Evolutionary conservation across 2,113 vertebrate species (phyloP).

Genomic region (Corynorhinus townsendii): DNA sequence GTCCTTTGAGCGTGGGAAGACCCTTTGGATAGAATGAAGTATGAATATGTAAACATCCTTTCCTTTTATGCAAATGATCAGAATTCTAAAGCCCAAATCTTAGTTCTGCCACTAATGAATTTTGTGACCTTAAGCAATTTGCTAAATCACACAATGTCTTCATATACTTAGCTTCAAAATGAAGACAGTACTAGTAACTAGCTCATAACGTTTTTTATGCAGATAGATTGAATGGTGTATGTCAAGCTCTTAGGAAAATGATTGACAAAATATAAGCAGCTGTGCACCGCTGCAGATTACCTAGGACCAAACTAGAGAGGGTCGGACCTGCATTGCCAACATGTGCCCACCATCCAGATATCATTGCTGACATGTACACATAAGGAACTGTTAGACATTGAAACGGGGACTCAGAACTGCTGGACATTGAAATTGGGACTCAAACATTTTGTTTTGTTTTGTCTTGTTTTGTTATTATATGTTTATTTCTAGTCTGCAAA

Average conservation of each 20-base stretch:
- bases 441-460: too few species aligned
- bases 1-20: not conserved
- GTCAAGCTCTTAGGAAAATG: not conserved
- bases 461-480: too few species aligned
- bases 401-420: too few species aligned
- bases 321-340: too few species aligned
- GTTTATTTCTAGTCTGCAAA: too few species aligned
- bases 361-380: too few species aligned
- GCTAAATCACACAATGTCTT: not conserved
- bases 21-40: not conserved
- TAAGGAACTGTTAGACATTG: too few species aligned
- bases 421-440: too few species aligned
- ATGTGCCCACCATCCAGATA: too few species aligned
- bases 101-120: not conserved
- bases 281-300: too few species aligned
- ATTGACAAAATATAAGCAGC: not conserved
- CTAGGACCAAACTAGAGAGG: too few species aligned
- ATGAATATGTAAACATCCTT: not conserved
- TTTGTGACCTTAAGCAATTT: not conserved
- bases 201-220: not conserved
- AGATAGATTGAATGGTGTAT: not conserved
- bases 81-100: not conserved
- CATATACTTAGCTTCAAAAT: not conserved
- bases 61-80: not conserved
- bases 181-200: not conserved